Evolutionary conservation across 1,140 invertebrate genomes (phyloP).

Genomic region (Aphidius ervi): DNA sequence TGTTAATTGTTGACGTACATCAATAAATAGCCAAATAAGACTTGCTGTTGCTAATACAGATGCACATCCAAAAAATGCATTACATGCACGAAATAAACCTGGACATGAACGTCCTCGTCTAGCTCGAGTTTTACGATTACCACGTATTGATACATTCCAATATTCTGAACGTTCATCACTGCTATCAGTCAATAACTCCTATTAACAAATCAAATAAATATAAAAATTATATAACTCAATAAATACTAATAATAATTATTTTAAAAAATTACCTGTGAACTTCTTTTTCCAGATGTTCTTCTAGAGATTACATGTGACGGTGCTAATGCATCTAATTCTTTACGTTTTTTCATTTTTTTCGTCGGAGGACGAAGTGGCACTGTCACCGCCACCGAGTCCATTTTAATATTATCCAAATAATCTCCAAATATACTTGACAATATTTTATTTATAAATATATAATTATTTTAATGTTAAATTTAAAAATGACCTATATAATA

Average conservation of each 20-base stretch:
- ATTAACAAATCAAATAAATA: neutral
- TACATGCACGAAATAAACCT: slow-evolving; percentile 57
- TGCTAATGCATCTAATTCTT: slow-evolving; percentile 55
- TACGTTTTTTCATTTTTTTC: slow-evolving; percentile 58
- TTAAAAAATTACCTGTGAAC: slow-evolving; percentile 42
- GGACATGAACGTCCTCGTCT: slow-evolving; percentile 42
- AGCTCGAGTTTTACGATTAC: slow-evolving; percentile 37
- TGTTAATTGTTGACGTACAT: slow-evolving; percentile 63
- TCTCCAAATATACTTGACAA: neutral
- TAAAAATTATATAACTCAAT: no score
- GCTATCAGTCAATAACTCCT: slow-evolving; percentile 55
- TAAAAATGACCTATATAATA: no score
- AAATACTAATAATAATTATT: neutral
- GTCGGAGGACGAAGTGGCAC: slow-evolving; percentile 50
- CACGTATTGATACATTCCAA: slow-evolving; percentile 42
- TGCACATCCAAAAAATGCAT: slow-evolving; percentile 59
- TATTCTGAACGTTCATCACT: slow-evolving; percentile 56
- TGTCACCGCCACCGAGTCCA: slow-evolving; percentile 51
- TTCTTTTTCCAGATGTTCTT: slow-evolving; percentile 46
- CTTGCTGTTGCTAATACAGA: slow-evolving; percentile 63
- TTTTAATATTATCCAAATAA: slow-evolving; percentile 31
- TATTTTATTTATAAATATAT: no score
- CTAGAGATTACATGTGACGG: slow-evolving; percentile 42
- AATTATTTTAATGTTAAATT: no score
- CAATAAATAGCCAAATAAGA: slow-evolving; percentile 66